These are phyloP conservation scores for Acrocyrtus sp. DNA, from an alignment of 2,888 invertebrate genomes.

Conservation along the genomic window DNA sequence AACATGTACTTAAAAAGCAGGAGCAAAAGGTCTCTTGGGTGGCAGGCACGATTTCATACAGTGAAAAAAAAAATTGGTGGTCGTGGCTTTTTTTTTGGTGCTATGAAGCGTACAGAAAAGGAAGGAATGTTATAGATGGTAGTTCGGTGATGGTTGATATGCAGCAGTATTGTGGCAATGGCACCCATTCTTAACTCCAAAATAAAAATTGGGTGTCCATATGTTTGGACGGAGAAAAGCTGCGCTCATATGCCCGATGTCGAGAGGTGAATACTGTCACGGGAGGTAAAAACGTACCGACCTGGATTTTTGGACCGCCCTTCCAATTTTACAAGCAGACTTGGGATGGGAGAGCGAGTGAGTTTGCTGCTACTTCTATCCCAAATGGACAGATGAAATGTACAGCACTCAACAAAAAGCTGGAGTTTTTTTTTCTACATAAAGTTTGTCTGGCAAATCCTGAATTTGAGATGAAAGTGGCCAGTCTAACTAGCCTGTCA, in stretches of 20 bases:
- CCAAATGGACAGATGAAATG: no score
- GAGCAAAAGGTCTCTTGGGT: constrained; percentile 44
- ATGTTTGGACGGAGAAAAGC: no score
- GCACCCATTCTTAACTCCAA: neutral
- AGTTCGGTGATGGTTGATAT: no score
- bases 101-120: constrained; percentile 6
- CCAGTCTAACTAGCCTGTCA: neutral
- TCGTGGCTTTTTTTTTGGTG: constrained; percentile 31
- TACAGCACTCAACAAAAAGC: no score
- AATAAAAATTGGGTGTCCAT: no score
- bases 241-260: no score
- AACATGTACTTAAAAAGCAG: constrained; percentile 29
- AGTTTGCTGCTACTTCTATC: no score
- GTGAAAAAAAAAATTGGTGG: constrained; percentile 23
- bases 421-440: no score
- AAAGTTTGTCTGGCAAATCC: constrained; percentile 7
- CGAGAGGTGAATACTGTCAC: constrained; percentile 6
- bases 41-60: constrained; percentile 33
- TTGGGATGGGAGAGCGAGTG: no score
- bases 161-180: constrained; percentile 1
- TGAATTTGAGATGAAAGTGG: constrained; percentile 1
- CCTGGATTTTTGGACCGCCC: no score
- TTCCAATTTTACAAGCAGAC: no score
- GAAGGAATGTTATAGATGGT: no score
- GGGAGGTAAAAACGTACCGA: constrained; percentile 1